Evolutionary conservation across 2,797 vertebrate species (phyloP), one percentile per base, ranked within the genome.

Genomic region (Acridotheres tristis): DNA sequence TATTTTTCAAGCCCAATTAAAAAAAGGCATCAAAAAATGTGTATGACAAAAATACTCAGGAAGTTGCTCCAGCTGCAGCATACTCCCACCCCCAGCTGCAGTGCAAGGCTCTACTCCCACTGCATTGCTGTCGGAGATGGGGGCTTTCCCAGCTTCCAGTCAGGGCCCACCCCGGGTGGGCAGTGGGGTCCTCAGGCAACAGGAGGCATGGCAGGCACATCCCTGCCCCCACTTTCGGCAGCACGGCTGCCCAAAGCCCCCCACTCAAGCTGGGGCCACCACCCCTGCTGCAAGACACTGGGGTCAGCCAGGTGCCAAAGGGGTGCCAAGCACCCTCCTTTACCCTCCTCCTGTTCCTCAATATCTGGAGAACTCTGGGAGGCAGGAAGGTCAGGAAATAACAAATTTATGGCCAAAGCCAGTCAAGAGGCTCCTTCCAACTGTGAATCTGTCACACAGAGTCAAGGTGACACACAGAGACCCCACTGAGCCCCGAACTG

Each of bases 251-350:
- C 77, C 34, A 29, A 61, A 76, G 42, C 7, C 22, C 6, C 66
- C n/a, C 26, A 40, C 1, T 2, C 17, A 0, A 65, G 47, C 51
- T 36, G 55, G 23, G 36, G 10, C 23, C 58, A 43, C 63, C 23
- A 16, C 15, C 61, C 13, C 40, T 11, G 3, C 43, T 2, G 14
- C 38, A 61, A 47, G 88, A 43, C 34, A 7, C 42, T 16, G 6
- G 15, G 38, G 19, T 6, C 5, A 45, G 43, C 14, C 0, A 0
- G 30, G 16, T 10, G 36, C 32, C 25, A 16, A 73, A 57, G 0
- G 0, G 32, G 14, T 9, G n/a, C 32, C 27, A 16, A 68, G 66
- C 51, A 66, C 21, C 26, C 61, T 40, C 32, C 62, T 13, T 15
- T 26, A 7, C 13, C 29, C 53, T 17, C 19, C 10, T 66, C 51